Percentiles rank a stretch among this genome's conserved stretches.
Evolutionary conservation across 2,113 vertebrate genomes (phyloP).

Genomic region (Tricholaema leucomelas): DNA sequence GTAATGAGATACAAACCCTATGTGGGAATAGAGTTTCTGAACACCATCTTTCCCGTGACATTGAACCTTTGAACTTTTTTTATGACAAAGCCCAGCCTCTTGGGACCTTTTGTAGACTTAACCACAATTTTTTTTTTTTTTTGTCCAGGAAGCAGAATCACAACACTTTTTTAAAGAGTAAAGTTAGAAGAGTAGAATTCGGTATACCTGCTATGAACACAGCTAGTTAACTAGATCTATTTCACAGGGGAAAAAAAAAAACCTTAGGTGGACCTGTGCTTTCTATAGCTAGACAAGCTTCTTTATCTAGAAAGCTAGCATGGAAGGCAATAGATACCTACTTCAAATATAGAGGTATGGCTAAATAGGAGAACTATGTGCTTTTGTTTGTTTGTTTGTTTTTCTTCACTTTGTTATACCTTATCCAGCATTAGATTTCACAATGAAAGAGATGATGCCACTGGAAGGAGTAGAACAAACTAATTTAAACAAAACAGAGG

Average conservation of each 20-base stretch:
- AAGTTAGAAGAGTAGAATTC: background rate
- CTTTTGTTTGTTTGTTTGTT: background rate
- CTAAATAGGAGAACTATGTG: background rate
- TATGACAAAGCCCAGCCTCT: conserved; percentile 51
- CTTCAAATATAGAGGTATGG: background rate
- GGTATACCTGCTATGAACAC: background rate
- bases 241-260: background rate
- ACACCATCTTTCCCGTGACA: conserved; percentile 26
- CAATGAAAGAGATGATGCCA: background rate
- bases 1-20: conserved; percentile 63
- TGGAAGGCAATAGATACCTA: background rate
- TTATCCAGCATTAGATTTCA: background rate
- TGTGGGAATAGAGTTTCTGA: conserved; percentile 63
- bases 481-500: background rate
- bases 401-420: background rate
- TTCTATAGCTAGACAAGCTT: background rate
- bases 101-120: conserved; percentile 45
- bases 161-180: conserved; percentile 35
- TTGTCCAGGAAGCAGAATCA: background rate
- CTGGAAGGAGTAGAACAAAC: background rate
- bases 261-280: background rate
- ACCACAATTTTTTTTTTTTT: conserved; percentile 18
- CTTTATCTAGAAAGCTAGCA: background rate
- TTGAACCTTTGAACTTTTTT: conserved; percentile 45
- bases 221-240: background rate